Evolutionary conservation across 2,113 vertebrate species (phyloP), one percentile per base, ranked within the genome.

Genomic region (Oxyura jamaicensis): DNA sequence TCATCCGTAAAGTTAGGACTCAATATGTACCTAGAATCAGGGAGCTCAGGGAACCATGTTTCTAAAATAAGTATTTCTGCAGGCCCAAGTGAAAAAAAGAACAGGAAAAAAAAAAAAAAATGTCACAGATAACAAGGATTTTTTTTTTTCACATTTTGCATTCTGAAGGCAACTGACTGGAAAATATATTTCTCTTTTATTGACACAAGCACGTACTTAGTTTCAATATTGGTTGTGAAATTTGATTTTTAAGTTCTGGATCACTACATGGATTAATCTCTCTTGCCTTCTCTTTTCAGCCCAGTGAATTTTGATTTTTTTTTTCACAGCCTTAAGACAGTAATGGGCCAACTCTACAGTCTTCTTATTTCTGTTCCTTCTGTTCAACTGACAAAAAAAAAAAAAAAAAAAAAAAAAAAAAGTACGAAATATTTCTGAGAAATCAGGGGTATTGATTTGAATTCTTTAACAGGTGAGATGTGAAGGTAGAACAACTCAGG

Each of bases 171-270:
- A 76, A 1, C 5, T 68, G 71, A 55, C 8, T 68, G 25, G n/a
- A 88, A 92, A 79, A 60, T 28, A 11, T 41, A 53, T 29, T 52
- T 53, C 2, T 4, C 2, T 55, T 42, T 88, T 31, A 35, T 77
- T 72, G 52, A 69, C 19, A 69, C 3, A 10, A 48, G 2, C 15
- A 44, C 23, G 16, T 53, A 26, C 2, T 31, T 63, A 25, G n/a
- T 86, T 94, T 71, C 56, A 91, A 22, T 8, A 35, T 3, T 74
- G 20, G 3, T 53, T 93, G 56, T 39, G 81, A 93, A 89, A 46
- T 17, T 69, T 42, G 0, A n/a, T 67, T 86, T 55, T 90, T 8
- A 50, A 36, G 59, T 41, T 59, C 58, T 68, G 10, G 0, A 44
- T 80, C 31, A 11, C 3, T 59, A 36, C 18, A 71, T 77, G 17